Evolutionary conservation across 2,797 vertebrate genomes (phyloP), one percentile per base, ranked within the genome.

Genomic region (Smutsia gigantea): DNA sequence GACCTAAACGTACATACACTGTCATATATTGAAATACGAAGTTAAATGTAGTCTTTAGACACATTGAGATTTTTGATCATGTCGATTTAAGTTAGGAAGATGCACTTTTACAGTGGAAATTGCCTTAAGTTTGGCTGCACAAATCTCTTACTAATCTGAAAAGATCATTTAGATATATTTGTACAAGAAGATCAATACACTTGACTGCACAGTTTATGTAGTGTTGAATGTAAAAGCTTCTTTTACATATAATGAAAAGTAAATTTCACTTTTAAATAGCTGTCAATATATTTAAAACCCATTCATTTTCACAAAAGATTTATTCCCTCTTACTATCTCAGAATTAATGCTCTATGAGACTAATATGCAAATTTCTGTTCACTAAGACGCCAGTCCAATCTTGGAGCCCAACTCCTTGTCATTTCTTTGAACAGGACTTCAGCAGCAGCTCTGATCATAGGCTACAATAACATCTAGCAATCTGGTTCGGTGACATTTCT

Each of bases 241-340:
- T 57, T 71, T 53, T 53, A 93, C 5, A 66, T 71, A 75, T 17
- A 46, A 92, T 64, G 42, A 69, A 83, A 94, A 63, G 21, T 53
- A 90, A 90, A 69, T 85, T 92, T 95, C 21, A 53, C 68, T 92
- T 94, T 64, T 85, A 93, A 88, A 59, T 72, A 57, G 5, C 49
- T 93, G 25, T 14, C 9, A 85, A 42, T 87, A 78, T 63, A 88
- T 84, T 94, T 4, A 51, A 93, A 34, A 69, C 2, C 2, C 51
- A 5, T 27, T 42, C 46, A 51, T 85, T 95, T 93, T 87, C 23
- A 87, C 14, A 59, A 37, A 10, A 8, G 23, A 86, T 78, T 78
- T 69, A 81, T 61, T 78, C 84, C 21, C 3, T 63, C 21, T 85
- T 78, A 49, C 31, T 9, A 84, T 51, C 15, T 14, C 59, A 21